Evolutionary conservation across 2,113 vertebrate genomes (phyloP).

Genomic region (Rhea pennata): DNA sequence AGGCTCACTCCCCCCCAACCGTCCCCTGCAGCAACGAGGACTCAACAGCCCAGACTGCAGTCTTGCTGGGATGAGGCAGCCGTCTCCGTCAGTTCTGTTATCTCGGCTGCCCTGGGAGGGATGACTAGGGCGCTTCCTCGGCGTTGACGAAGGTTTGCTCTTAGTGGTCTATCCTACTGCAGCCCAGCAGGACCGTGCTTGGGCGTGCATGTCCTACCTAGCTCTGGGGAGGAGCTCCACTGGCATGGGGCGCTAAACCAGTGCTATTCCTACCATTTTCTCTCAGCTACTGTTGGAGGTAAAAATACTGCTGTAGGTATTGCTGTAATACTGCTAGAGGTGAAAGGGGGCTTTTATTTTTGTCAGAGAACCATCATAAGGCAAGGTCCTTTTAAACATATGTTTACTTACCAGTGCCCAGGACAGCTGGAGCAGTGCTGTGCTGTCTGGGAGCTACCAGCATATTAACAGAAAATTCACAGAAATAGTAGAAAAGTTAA

Average conservation of each 20-base stretch:
- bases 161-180: not conserved
- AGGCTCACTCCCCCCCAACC: not conserved
- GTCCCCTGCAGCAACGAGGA: conserved; percentile 16
- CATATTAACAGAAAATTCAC: not conserved
- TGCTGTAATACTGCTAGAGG: not conserved
- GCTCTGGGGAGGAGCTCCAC: not conserved
- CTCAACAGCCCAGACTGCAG: conserved; percentile 29
- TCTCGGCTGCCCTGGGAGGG: not conserved
- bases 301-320: not conserved
- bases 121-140: not conserved
- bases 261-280: not conserved
- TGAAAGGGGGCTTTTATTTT: not conserved
- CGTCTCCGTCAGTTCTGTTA: conserved; percentile 8
- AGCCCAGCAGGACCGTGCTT: not conserved
- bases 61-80: conserved; percentile 9
- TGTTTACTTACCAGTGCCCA: not conserved
- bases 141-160: not conserved
- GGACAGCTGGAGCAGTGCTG: not conserved
- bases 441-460: not conserved
- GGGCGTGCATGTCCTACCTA: not conserved
- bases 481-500: not conserved
- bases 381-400: not conserved
- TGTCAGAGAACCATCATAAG: not conserved
- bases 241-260: not conserved
- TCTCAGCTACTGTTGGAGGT: not conserved